A percentile compares a stretch with the other conserved stretches of the same genome.
Conservation (phyloP, 2,888 invertebrate genomes). For the Macrostomum cliftonense region DNA sequence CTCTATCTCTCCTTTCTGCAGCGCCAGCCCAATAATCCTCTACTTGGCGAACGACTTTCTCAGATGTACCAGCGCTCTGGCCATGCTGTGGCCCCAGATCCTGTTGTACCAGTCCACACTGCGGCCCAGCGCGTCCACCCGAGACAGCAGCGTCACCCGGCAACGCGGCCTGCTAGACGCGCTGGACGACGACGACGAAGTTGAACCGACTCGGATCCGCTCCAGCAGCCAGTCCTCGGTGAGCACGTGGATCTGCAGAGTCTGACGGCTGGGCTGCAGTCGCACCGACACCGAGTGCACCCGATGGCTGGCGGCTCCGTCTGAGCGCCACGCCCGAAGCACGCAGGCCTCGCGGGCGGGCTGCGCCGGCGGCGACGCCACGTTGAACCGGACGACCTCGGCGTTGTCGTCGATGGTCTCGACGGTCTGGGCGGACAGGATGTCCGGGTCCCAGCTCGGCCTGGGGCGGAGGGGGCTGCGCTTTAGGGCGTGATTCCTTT, state of each 20-base stretch:
- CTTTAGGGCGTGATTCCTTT: too few relatives aligned
- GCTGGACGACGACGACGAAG: conserved; percentile 38
- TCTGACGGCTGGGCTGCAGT: too few relatives aligned
- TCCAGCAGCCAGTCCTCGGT: conserved; percentile 80
- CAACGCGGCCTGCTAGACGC: too few relatives aligned
- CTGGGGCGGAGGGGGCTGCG: too few relatives aligned
- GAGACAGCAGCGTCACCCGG: conserved; percentile 64
- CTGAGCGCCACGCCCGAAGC: background rate
- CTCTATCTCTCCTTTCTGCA: too few relatives aligned
- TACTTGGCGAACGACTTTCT: too few relatives aligned
- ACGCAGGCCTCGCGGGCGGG: background rate
- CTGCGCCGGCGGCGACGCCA: background rate
- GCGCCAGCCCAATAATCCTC: too few relatives aligned
- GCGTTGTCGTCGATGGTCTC: background rate
- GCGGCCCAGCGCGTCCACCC: conserved; percentile 52
- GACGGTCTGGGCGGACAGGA: background rate
- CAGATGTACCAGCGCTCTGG: too few relatives aligned
- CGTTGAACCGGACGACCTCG: background rate
- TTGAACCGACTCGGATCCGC: conserved; percentile 64
- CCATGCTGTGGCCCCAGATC: too few relatives aligned
- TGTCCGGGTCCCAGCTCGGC: conserved; percentile 2
- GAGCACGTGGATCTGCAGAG: conserved; percentile 47
- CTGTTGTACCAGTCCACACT: too few relatives aligned
- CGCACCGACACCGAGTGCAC: too few relatives aligned
- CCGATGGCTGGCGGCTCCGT: too few relatives aligned